These are phyloP conservation scores for Melanotaenia trifasciata DNA, from an alignment of 2,797 vertebrate genomes.

Conservation along the genomic window DNA sequence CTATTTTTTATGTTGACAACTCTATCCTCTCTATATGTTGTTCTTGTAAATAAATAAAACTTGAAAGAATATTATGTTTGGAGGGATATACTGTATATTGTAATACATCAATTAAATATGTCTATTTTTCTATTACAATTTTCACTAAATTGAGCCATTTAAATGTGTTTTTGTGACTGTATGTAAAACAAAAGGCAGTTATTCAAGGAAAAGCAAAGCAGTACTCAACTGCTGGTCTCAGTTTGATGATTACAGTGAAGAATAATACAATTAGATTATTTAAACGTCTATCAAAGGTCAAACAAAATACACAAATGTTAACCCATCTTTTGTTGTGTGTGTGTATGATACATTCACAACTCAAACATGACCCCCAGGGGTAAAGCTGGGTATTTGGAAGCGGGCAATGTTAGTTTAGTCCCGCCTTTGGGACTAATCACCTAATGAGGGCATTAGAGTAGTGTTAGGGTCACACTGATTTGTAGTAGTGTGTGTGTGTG, in stretches of 20 bases:
- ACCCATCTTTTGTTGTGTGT: conserved; percentile 24
- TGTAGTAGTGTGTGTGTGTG: conserved; percentile 54
- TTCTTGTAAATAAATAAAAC: background rate
- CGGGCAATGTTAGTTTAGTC: conserved; percentile 70
- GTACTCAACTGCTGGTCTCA: background rate
- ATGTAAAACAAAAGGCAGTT: background rate
- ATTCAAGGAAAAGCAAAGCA: background rate
- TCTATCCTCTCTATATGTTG: no score
- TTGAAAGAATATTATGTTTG: background rate
- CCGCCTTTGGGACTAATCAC: conserved; percentile 80
- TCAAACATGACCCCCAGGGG: conserved; percentile 40
- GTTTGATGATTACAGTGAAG: background rate
- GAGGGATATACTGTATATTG: no score
- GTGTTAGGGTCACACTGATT: conserved; percentile 75
- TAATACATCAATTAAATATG: background rate
- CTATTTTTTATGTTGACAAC: no score
- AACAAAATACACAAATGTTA: conserved; percentile 27
- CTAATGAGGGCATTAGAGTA: conserved; percentile 80
- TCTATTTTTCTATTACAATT: background rate
- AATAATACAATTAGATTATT: conserved; percentile 10
- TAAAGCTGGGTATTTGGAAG: conserved; percentile 55
- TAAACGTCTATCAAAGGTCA: conserved; percentile 3
- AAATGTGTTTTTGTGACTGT: background rate
- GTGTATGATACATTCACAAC: conserved; percentile 36
- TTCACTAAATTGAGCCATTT: background rate